Percentiles rank a stretch among this genome's conserved stretches.
These are phyloP conservation scores for Cordylochernes scorpioides DNA, from an alignment of 2,888 invertebrate genomes.

Conservation along the genomic window DNA sequence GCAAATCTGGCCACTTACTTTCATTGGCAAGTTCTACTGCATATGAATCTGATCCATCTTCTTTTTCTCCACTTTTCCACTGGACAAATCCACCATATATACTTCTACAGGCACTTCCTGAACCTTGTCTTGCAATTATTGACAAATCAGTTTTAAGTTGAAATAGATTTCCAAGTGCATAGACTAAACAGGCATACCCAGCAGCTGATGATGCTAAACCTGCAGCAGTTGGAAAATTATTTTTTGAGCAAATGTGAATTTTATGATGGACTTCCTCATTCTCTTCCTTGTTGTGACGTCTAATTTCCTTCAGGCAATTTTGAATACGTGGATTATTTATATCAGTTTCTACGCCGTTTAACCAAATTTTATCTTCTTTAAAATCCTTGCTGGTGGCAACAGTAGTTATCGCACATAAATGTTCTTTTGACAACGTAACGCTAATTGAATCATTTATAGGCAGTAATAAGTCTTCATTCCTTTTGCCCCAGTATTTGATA, in stretches of 20 bases:
- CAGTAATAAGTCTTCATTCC: conserved; percentile 64
- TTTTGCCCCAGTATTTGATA: conserved; percentile 96
- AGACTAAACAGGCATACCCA: conserved; percentile 78
- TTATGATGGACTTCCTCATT: conserved; percentile 15
- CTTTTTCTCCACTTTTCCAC: conserved; percentile 32
- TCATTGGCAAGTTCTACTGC: conserved; percentile 32
- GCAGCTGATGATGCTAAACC: conserved; percentile 95
- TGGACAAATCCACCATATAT: conserved; percentile 77
- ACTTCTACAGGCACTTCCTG: conserved; percentile 90
- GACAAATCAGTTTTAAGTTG: conserved; percentile 44
- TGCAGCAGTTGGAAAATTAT: conserved; percentile 95
- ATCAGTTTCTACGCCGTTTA: conserved; percentile 55
- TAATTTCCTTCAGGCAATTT: conserved; percentile 45
- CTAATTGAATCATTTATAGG: conserved; percentile 91
- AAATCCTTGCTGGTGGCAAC: conserved; percentile 44
- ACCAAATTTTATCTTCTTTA: conserved; percentile 50
- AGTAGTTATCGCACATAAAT: conserved; percentile 43
- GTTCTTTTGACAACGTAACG: conserved; percentile 52
- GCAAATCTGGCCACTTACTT: conserved; percentile 66
- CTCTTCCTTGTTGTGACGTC: conserved; percentile 10
- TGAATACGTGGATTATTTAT: conserved; percentile 42
- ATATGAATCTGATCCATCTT: conserved; percentile 19
- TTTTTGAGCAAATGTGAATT: conserved; percentile 60
- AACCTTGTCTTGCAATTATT: conserved; percentile 37
- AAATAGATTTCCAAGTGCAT: conserved; percentile 43